phyloP scores from a whole-genome alignment of 1,140 invertebrate species.

The Oscheius sp. region DNA sequence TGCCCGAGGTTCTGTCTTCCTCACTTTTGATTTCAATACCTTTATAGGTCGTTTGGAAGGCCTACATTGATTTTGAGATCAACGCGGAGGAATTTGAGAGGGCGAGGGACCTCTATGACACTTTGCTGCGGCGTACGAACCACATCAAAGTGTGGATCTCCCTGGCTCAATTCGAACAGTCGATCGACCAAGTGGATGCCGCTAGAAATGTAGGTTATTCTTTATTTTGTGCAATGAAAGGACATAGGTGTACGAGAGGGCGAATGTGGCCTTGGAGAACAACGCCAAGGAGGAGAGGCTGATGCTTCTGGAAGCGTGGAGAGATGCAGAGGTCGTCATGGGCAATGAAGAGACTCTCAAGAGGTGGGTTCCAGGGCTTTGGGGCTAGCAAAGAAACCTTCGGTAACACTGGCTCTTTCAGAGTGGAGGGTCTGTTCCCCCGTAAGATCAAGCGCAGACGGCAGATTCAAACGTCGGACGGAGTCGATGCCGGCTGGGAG shows the following conservation, averaged over 20 bases:
- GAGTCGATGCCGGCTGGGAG: conserved; percentile 94
- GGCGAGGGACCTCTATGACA: conserved; percentile 83
- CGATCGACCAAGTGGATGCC: conserved; percentile 65
- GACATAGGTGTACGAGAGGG: conserved; percentile 69
- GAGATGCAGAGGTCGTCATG: conserved; percentile 82
- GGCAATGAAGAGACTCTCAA: conserved; percentile 70
- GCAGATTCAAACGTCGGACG: conserved; percentile 86
- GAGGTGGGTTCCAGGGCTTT: not conserved
- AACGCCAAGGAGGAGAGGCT: conserved; percentile 84
- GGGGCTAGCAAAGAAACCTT: no score
- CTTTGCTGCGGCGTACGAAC: conserved; percentile 84
- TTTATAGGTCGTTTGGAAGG: conserved; percentile 82
- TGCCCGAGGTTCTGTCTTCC: conserved; percentile 75
- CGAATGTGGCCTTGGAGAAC: conserved; percentile 73
- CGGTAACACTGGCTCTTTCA: not conserved
- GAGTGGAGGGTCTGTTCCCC: conserved; percentile 72
- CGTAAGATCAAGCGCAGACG: conserved; percentile 87
- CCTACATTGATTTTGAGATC: conserved; percentile 97
- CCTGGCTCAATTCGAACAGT: conserved; percentile 89
- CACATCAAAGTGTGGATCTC: conserved; percentile 99
- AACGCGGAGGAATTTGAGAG: conserved; percentile 84
- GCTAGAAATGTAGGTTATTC: not conserved
- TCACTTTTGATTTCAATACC: not conserved
- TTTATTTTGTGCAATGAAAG: not conserved
- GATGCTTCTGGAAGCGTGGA: conserved; percentile 90